Evolutionary conservation across 2,888 invertebrate genomes (phyloP).

Genomic region (Nemoura dubitans): DNA sequence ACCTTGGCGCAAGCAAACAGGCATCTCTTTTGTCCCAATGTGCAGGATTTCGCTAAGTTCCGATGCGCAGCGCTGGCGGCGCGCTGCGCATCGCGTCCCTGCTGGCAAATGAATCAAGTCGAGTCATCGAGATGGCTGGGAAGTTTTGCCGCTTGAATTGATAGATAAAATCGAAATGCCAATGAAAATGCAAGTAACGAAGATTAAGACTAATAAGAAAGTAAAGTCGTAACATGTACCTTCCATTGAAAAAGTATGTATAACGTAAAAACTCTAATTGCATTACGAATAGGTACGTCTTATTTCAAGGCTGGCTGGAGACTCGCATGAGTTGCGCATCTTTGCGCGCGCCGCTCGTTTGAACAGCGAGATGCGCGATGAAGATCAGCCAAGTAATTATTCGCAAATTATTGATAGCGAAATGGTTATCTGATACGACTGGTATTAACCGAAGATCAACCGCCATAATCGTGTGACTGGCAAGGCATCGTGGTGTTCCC

Average conservation of each 20-base stretch:
- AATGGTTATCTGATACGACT: conserved; percentile 4
- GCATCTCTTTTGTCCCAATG: conserved; percentile 34
- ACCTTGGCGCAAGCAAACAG: conserved; percentile 26
- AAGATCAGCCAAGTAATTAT: conserved; percentile 1
- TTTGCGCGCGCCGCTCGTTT: background rate
- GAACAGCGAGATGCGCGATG: background rate
- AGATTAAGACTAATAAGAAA: conserved; percentile 40
- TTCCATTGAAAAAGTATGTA: conserved; percentile 23
- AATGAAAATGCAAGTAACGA: conserved; percentile 41
- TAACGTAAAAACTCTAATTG: conserved; percentile 38
- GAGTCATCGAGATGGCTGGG: conserved; percentile 39
- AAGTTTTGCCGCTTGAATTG: conserved; percentile 42
- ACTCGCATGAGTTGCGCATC: background rate
- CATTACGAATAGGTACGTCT: conserved; percentile 26
- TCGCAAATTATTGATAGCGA: background rate
- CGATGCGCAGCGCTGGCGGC: conserved; percentile 31
- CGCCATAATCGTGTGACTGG: background rate
- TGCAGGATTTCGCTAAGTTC: conserved; percentile 27
- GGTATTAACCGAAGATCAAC: background rate
- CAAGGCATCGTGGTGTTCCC: background rate
- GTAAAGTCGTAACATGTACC: conserved; percentile 31
- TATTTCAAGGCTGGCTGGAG: conserved; percentile 15
- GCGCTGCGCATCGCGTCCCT: background rate
- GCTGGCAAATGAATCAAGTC: conserved; percentile 35
- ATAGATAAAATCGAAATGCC: conserved; percentile 39